A percentile compares a stretch with the other conserved stretches of the same genome.
Conservation (phyloP, 2,797 vertebrate genomes). For the Pseudotriccus pelzelni region DNA sequence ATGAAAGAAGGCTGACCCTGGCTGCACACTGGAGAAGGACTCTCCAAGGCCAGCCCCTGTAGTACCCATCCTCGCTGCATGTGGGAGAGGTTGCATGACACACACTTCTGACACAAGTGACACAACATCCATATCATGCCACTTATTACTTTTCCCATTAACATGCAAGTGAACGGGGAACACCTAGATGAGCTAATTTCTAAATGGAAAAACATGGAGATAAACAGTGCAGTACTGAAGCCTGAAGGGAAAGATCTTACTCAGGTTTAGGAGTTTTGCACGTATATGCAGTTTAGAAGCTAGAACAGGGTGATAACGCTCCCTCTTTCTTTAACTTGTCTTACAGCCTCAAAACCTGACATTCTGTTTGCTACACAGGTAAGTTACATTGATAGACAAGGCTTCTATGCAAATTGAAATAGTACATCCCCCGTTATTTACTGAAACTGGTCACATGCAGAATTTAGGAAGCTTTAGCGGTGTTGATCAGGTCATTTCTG, state of each 20-base stretch:
- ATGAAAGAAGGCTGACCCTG: not conserved
- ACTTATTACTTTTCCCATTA: not conserved
- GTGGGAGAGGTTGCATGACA: not conserved
- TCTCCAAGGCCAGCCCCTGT: not conserved
- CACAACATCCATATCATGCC: fast-evolving
- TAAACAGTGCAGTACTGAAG: not conserved
- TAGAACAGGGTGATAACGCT: not conserved
- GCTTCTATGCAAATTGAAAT: not conserved
- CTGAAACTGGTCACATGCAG: not conserved
- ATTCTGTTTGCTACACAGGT: not conserved
- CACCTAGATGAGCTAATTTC: not conserved
- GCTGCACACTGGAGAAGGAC: not conserved
- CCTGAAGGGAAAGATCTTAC: not conserved
- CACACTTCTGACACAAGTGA: not conserved
- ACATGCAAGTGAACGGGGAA: not conserved
- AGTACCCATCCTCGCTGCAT: not conserved
- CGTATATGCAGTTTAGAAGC: not conserved
- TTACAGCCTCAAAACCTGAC: not conserved
- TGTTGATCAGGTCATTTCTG: not conserved
- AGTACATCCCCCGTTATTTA: not conserved
- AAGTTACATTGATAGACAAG: not conserved
- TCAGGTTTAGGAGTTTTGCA: not conserved
- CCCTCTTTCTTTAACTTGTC: not conserved
- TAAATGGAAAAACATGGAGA: not conserved
- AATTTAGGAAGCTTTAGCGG: not conserved